Evolutionary conservation across 2,113 vertebrate species (phyloP), one percentile per base, ranked within the genome.

Genomic region (Sminthopsis crassicaudata): DNA sequence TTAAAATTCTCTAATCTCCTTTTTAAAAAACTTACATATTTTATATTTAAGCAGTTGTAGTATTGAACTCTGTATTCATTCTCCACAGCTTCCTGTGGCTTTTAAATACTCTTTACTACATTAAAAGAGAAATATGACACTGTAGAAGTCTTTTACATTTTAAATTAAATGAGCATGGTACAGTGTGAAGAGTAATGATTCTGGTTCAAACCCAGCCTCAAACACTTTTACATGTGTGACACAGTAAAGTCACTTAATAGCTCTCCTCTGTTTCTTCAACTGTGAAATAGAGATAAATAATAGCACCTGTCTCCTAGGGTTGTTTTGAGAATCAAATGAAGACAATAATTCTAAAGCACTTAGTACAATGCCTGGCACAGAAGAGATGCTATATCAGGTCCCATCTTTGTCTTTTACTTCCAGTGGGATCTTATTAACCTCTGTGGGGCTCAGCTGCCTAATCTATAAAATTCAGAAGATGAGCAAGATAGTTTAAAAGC

Each of bases 81-180:
- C 92, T 84, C 52, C 89, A 95, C 94, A 91, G 16, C 24, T 84
- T 93, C 92, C 91, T 48, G 27, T 11, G 46, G 55, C n/a, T 89
- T 92, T 55, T 89, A 96, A 93, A 96, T 90, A 95, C 48, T 57
- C 55, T 57, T 57, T 57, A 57, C 55, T 53, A 91, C 67, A 90
- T 93, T 93, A 96, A 27, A 96, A 92, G 92, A 95, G 93, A 96
- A 94, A 76, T 42, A 55, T 60, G 16, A 94, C 30, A 93, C 0
- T 92, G 51, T 30, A 57, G 46, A 94, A 96, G 57, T 67, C 12
- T 96, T 96, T 97, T 67, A 25, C 54, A 89, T 89, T 92, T 95
- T 92, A 95, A 96, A 30, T 57, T 57, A 57, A 57, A 57, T 57
- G 55, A 30, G 55, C 27, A 30, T 57, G 55, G 26, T 57, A 57